phyloP scores from a whole-genome alignment of 2,113 vertebrate genomes.

The Zootoca vivipara region DNA sequence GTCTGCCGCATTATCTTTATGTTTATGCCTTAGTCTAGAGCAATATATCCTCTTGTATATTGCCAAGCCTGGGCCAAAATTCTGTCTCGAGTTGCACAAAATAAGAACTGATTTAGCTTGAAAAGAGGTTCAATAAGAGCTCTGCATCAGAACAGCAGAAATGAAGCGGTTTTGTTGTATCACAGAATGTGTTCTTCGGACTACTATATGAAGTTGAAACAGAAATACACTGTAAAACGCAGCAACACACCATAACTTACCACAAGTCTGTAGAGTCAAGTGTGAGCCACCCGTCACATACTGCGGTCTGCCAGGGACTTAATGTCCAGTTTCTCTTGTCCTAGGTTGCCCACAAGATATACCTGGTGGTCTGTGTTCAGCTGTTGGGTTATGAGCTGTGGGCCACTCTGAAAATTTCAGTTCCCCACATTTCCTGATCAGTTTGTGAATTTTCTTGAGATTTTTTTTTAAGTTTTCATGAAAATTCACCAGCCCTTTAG shows the following conservation, averaged over 20 bases:
- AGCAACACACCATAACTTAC: neutral
- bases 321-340: neutral
- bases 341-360: neutral
- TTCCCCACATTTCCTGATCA: neutral
- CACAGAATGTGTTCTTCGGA: neutral
- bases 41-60: neutral
- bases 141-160: neutral
- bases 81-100: slow-evolving; percentile 12
- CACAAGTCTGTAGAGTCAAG: neutral
- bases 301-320: neutral
- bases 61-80: slow-evolving; percentile 2
- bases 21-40: slow-evolving; percentile 24
- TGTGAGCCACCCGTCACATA: neutral
- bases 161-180: neutral
- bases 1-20: slow-evolving; percentile 33
- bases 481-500: neutral
- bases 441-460: neutral
- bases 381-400: neutral
- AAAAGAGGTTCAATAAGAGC: neutral
- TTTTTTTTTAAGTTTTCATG: neutral
- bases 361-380: neutral
- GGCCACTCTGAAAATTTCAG: too few relatives aligned
- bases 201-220: neutral
- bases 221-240: neutral
- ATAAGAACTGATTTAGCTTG: neutral